Percentiles rank a stretch among this genome's conserved stretches.
These are phyloP conservation scores for Oopsacas minuta DNA, from an alignment of 37 sponge, comb jelly and placozoan species.

Conservation along the genomic window DNA sequence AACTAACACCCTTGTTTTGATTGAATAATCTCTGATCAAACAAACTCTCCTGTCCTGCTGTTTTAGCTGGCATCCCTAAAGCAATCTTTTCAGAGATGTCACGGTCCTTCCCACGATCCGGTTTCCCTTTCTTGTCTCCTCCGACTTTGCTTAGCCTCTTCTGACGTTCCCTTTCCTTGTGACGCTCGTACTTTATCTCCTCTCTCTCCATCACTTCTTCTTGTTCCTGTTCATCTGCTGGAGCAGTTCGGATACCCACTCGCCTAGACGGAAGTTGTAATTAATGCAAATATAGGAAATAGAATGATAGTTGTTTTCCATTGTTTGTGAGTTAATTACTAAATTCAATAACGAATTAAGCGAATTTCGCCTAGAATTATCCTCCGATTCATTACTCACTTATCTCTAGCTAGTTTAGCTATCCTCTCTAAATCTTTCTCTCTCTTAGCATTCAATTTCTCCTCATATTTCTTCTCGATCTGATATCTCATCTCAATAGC, in stretches of 20 bases:
- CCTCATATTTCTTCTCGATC: conserved; percentile 76
- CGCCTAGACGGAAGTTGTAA: too few relatives aligned
- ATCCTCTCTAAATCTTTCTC: conserved; percentile 67
- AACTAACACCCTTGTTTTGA: conserved; percentile 68
- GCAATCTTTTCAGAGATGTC: conserved; percentile 93
- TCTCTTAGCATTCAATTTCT: conserved; percentile 72
- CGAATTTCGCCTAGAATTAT: too few relatives aligned
- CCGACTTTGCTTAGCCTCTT: conserved; percentile 70
- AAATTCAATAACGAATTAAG: too few relatives aligned
- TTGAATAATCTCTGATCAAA: conserved; percentile 96
- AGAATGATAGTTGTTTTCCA: too few relatives aligned
- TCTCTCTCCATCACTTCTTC: conserved; percentile 64
- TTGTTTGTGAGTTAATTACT: too few relatives aligned
- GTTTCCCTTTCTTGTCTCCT: conserved; percentile 36
- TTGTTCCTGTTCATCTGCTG: not conserved
- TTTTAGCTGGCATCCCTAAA: conserved; percentile 63
- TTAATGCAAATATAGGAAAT: too few relatives aligned
- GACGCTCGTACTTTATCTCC: conserved; percentile 78
- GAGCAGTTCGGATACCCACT: not conserved
- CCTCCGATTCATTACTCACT: conserved; percentile 58
- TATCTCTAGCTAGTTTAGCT: conserved; percentile 85
- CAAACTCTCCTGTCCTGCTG: conserved; percentile 45
- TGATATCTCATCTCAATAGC: conserved; percentile 67
- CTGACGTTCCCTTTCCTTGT: conserved; percentile 94
- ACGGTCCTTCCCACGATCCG: conserved; percentile 66